Evolutionary conservation across 2,888 invertebrate species (phyloP).

Genomic region (Antheraea assamensis): DNA sequence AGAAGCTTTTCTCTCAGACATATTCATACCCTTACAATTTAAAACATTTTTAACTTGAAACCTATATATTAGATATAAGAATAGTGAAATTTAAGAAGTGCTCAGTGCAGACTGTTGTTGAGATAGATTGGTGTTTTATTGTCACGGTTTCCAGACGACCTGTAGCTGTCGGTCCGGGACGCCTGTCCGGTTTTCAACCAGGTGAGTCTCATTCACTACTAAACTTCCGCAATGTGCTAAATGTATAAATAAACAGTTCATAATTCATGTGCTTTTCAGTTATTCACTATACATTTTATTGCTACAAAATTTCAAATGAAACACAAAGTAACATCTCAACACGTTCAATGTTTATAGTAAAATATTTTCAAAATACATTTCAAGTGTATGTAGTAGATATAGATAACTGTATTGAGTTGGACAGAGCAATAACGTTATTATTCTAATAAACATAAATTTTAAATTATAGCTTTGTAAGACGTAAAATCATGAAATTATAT

Average conservation of each 20-base stretch:
- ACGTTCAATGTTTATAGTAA: constrained; percentile 4
- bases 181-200: constrained; percentile 27
- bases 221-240: constrained; percentile 14
- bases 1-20: constrained; percentile 12
- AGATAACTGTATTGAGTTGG: neutral
- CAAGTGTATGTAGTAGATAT: neutral
- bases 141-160: constrained; percentile 35
- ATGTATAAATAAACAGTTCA: constrained; percentile 11
- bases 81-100: constrained; percentile 52
- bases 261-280: neutral
- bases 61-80: constrained; percentile 31
- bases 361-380: neutral
- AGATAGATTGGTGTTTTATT: constrained; percentile 34
- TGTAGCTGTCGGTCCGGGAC: constrained; percentile 22
- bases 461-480: neutral
- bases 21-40: constrained; percentile 21
- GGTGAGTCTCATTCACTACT: constrained; percentile 38
- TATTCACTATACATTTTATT: neutral
- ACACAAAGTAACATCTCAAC: constrained; percentile 23
- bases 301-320: constrained; percentile 2
- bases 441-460: neutral
- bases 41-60: constrained; percentile 21
- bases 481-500: neutral
- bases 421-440: neutral
- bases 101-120: constrained; percentile 46